phyloP scores from a whole-genome alignment of 35 echinoderm and acorn worm genomes.

The Ophioderma brevispina region DNA sequence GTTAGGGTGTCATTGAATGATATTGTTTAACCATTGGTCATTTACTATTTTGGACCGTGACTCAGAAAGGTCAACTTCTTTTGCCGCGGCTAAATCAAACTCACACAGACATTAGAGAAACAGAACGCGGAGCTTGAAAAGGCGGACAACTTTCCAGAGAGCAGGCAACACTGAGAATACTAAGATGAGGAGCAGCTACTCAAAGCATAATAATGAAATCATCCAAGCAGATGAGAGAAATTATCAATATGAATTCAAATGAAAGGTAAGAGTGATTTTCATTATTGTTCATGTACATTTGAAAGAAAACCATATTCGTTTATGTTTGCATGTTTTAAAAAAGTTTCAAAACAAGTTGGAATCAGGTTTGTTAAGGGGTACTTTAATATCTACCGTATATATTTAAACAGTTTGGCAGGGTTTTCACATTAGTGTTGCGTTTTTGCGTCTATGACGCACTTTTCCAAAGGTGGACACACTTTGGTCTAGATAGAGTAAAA shows the following conservation, averaged over 20 bases:
- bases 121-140: slow-evolving; percentile 83
- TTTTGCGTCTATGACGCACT: no score
- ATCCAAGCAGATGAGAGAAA: slow-evolving; percentile 92
- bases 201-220: slow-evolving; percentile 97
- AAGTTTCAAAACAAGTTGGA: no score
- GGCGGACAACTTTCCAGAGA: slow-evolving; percentile 97
- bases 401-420: no score
- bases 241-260: slow-evolving; percentile 95
- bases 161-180: slow-evolving; percentile 87
- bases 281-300: not conserved
- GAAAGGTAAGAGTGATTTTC: slow-evolving; percentile 68
- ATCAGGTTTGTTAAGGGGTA: no score
- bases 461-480: no score
- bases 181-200: slow-evolving; percentile 71
- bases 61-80: slow-evolving; percentile 74
- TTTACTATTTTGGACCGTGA: slow-evolving; percentile 73
- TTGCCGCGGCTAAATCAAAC: slow-evolving; percentile 90
- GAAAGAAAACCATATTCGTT: no score
- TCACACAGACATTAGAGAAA: slow-evolving; percentile 73
- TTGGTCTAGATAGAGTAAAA: no score
- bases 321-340: no score
- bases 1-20: no score
- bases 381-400: no score
- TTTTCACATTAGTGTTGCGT: no score
- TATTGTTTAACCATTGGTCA: no score